A percentile compares a stretch with the other conserved stretches of the same genome.
These are phyloP conservation scores for Carabus problematicus DNA, from an alignment of 2,888 invertebrate species.

Conservation along the genomic window DNA sequence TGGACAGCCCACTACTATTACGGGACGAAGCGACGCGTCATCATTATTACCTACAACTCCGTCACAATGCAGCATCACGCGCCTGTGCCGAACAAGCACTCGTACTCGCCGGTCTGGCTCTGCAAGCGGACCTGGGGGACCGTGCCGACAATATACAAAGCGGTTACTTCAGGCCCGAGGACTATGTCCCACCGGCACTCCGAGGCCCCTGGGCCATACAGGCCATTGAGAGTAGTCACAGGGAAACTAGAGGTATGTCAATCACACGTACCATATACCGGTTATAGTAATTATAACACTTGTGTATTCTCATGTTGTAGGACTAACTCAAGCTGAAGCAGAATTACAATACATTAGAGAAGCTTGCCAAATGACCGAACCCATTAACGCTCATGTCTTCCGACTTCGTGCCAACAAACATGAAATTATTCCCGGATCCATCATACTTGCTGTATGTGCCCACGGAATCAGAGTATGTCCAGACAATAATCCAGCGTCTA, in stretches of 20 bases:
- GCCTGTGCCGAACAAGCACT: constrained; percentile 70
- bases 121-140: constrained; percentile 93
- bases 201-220: constrained; percentile 64
- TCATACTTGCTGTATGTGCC: constrained; percentile 91
- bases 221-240: constrained; percentile 78
- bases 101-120: constrained; percentile 85
- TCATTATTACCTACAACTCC: constrained; percentile 94
- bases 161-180: constrained; percentile 80
- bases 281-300: not conserved
- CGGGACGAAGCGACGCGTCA: constrained; percentile 91
- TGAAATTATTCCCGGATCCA: constrained; percentile 78
- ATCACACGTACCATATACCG: not conserved
- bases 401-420: constrained; percentile 79
- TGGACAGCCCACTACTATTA: constrained; percentile 88
- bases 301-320: constrained; percentile 50
- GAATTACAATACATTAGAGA: constrained; percentile 89
- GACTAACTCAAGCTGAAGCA: constrained; percentile 80
- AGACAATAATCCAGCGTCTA: constrained; percentile 74
- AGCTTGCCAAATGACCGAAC: constrained; percentile 81
- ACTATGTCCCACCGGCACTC: constrained; percentile 80
- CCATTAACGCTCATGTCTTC: constrained; percentile 85
- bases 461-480: constrained; percentile 89
- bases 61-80: constrained; percentile 82
- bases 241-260: constrained; percentile 68
- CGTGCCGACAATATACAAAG: constrained; percentile 62